phyloP scores from a whole-genome alignment of 2,888 invertebrate species.

The Rotaria socialis region DNA sequence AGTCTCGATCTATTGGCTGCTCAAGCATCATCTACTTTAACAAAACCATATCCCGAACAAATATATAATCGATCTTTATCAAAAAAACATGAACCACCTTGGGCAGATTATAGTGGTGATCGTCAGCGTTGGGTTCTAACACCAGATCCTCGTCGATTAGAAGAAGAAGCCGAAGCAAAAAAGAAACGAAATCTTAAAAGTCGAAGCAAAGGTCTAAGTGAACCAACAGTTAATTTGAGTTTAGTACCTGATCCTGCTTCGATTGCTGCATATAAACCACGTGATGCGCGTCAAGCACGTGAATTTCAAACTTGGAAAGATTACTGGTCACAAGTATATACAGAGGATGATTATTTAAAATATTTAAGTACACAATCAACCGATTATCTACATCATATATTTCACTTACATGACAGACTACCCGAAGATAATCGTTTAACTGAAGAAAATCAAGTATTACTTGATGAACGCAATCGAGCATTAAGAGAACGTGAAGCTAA shows the following conservation, averaged over 20 bases:
- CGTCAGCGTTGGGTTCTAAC: slow-evolving; percentile 4
- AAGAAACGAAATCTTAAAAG: neutral
- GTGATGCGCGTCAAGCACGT: slow-evolving; percentile 40
- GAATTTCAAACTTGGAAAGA: slow-evolving; percentile 52
- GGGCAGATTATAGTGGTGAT: neutral
- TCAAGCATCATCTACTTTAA: slow-evolving; percentile 12
- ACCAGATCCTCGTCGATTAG: slow-evolving; percentile 1
- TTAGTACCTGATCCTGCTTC: slow-evolving; percentile 40
- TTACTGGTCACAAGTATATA: slow-evolving; percentile 58
- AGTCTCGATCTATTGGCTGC: neutral
- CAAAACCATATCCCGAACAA: neutral
- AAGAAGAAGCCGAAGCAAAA: neutral
- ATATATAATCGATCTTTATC: neutral
- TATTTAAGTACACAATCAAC: slow-evolving; percentile 58
- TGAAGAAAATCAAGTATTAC: slow-evolving; percentile 37
- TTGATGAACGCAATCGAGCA: slow-evolving; percentile 40
- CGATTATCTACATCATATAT: slow-evolving; percentile 57
- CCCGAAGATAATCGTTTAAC: slow-evolving; percentile 51
- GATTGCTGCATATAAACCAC: slow-evolving; percentile 41
- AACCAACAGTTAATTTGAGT: slow-evolving; percentile 16
- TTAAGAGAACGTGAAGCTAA: slow-evolving; percentile 48
- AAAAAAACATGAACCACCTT: slow-evolving; percentile 1
- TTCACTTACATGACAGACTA: slow-evolving; percentile 58
- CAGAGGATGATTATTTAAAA: slow-evolving; percentile 59
- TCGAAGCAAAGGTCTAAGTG: neutral